phyloP scores from a whole-genome alignment of 2,888 invertebrate genomes.

The Venustoraphidia nigricollis region DNA sequence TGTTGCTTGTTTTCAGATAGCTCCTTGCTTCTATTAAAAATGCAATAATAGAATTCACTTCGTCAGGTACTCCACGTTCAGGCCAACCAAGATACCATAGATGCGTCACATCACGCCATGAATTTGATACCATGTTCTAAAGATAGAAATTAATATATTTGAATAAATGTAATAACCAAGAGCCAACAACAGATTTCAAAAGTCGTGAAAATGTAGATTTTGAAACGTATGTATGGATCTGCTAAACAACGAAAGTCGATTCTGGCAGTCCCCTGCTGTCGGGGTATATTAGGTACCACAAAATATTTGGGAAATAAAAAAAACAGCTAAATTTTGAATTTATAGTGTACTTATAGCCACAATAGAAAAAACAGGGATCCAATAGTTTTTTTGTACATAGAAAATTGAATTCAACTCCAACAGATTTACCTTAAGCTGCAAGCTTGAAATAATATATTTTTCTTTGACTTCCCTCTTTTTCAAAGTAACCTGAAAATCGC shows the following conservation, averaged over 20 bases:
- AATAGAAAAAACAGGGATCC: not conserved
- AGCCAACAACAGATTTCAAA: not conserved
- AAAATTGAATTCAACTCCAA: not conserved
- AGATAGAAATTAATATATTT: constrained; percentile 13
- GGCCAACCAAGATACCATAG: constrained; percentile 91
- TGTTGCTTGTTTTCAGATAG: constrained; percentile 23
- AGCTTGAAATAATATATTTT: constrained; percentile 75
- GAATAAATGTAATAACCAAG: not conserved
- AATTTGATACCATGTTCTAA: constrained; percentile 61
- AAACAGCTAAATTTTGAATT: too few species aligned
- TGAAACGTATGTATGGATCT: too few species aligned
- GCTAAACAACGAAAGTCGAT: too few species aligned
- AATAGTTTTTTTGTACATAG: constrained; percentile 1
- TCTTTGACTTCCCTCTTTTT: constrained; percentile 82
- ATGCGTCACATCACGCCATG: constrained; percentile 77
- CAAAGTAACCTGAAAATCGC: constrained; percentile 75
- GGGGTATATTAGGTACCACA: too few species aligned
- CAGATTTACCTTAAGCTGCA: constrained; percentile 53
- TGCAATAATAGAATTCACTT: constrained; percentile 70
- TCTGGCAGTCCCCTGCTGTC: too few species aligned
- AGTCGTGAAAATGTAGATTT: too few species aligned
- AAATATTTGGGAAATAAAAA: too few species aligned
- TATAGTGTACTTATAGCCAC: not conserved
- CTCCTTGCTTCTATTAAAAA: constrained; percentile 73
- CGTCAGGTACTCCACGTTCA: constrained; percentile 68